A percentile compares a stretch with the other conserved stretches of the same genome.
Conservation (phyloP, 2,888 invertebrate species). For the Ichneumon xanthorius region DNA sequence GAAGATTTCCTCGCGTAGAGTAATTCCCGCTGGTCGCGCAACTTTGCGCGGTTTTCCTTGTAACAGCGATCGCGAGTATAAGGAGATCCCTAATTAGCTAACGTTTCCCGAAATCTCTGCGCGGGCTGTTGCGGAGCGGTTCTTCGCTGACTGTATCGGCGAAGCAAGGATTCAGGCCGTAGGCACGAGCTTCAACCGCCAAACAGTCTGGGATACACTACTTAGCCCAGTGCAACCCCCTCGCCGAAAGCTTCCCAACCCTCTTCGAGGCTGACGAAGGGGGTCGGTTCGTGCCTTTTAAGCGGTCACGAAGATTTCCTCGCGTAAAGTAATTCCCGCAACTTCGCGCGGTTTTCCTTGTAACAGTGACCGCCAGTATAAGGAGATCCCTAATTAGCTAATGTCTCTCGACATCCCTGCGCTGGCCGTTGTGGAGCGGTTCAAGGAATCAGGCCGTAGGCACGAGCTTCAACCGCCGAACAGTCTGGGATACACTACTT, state of each 20-base stretch:
- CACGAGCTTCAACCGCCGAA: constrained; percentile 7
- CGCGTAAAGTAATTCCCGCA: constrained; percentile 3
- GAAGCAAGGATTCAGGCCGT: background rate
- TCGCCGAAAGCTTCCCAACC: background rate
- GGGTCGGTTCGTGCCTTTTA: constrained; percentile 11
- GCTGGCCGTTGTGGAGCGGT: constrained; percentile 7
- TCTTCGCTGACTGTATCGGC: background rate
- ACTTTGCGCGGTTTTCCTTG: background rate
- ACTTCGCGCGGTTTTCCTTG: constrained; percentile 1
- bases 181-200: constrained; percentile 1
- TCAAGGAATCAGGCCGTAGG: constrained; percentile 4
- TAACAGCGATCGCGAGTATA: background rate
- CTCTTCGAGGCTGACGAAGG: background rate
- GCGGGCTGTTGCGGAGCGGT: constrained; percentile 3
- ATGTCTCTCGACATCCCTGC: constrained; percentile 54
- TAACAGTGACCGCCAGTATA: background rate
- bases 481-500: constrained; percentile 22
- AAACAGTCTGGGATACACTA: constrained; percentile 7
- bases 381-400: constrained; percentile 68
- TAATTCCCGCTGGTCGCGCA: background rate
- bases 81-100: constrained; percentile 68
- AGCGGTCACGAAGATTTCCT: constrained; percentile 22
- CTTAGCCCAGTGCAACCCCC: constrained; percentile 13
- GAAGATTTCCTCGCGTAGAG: constrained; percentile 15
- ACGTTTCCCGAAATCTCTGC: constrained; percentile 53